phyloP scores from a whole-genome alignment of 2,113 vertebrate species.

The Lepus timidus region DNA sequence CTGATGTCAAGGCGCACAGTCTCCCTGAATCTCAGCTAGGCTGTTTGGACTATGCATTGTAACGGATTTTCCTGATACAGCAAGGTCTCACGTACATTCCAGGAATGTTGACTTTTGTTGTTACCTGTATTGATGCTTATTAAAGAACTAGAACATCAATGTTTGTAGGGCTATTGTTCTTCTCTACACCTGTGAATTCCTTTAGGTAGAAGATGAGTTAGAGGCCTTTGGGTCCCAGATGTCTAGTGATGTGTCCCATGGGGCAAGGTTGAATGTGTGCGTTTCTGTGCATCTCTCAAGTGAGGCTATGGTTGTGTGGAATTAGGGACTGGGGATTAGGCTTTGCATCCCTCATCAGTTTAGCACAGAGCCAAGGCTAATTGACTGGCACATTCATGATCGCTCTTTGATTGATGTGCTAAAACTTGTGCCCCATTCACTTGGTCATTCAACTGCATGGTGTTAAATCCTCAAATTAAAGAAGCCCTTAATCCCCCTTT shows the following conservation, averaged over 20 bases:
- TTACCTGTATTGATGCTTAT: neutral
- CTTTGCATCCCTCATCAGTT: neutral
- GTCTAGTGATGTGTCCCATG: neutral
- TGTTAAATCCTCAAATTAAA: neutral
- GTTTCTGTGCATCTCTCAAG: neutral
- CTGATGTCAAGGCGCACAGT: neutral
- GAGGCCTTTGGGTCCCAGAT: neutral
- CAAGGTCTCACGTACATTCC: fast-evolving
- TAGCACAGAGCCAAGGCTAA: neutral
- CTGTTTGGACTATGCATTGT: neutral
- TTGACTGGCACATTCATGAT: neutral
- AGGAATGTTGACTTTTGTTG: neutral
- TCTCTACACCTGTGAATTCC: neutral
- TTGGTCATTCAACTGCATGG: neutral
- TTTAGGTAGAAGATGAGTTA: neutral
- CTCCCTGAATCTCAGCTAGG: neutral
- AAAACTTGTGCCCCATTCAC: neutral
- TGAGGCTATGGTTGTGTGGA: neutral
- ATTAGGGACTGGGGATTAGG: neutral
- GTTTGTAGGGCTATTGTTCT: neutral
- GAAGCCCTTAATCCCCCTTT: neutral
- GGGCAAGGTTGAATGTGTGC: neutral
- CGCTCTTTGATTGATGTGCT: neutral
- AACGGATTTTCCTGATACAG: neutral
- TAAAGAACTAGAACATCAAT: neutral